Percentiles rank a stretch among this genome's conserved stretches.
Conservation (phyloP, 2,888 invertebrate species). For the Smittia sp. region DNA sequence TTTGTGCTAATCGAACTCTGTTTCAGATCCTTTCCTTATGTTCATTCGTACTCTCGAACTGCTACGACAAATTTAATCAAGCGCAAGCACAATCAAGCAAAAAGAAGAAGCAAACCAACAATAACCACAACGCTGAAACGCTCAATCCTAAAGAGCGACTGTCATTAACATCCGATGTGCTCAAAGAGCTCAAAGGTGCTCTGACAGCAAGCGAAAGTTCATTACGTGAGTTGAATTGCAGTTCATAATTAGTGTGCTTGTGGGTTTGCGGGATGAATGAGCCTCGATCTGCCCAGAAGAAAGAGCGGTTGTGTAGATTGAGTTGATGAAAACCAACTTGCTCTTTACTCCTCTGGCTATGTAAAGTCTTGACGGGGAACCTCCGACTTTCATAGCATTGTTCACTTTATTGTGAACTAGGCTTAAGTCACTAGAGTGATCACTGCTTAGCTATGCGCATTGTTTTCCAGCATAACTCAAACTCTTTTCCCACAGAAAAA, state of each 20-base stretch:
- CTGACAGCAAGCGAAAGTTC: conserved; percentile 12
- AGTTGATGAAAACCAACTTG: too few species aligned
- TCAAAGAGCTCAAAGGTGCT: background rate
- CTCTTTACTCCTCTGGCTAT: too few species aligned
- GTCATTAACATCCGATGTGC: background rate
- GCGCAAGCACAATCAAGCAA: background rate
- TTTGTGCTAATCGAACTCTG: background rate
- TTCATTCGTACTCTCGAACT: conserved; percentile 51
- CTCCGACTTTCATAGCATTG: too few species aligned
- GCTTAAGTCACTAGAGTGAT: too few species aligned
- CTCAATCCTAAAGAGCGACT: background rate
- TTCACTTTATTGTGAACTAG: too few species aligned
- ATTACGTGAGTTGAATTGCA: conserved; percentile 23
- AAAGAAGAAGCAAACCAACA: conserved; percentile 24
- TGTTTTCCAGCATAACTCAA: background rate
- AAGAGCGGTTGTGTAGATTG: too few species aligned
- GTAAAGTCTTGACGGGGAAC: too few species aligned
- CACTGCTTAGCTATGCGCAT: too few species aligned
- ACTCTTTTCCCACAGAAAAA: conserved; percentile 16
- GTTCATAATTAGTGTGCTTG: too few species aligned
- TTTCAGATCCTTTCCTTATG: conserved; percentile 51
- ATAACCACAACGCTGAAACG: background rate
- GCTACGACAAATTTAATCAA: conserved; percentile 48
- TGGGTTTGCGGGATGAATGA: too few species aligned
- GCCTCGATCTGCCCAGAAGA: too few species aligned